These are phyloP conservation scores for Hippocampus zosterae DNA, from an alignment of 2,113 vertebrate species.

Conservation along the genomic window DNA sequence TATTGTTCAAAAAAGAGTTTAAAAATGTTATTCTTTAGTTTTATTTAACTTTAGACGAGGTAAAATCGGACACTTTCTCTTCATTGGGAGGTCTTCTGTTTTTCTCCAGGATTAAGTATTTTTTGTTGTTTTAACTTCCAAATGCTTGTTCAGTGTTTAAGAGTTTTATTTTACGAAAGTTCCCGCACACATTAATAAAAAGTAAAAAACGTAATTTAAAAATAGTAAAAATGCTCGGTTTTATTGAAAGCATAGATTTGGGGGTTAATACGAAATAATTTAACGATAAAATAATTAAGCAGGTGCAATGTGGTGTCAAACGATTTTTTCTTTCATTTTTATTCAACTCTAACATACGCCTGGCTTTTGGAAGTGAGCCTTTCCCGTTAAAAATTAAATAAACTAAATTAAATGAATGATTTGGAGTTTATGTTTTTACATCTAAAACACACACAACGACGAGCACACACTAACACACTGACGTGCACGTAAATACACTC, in stretches of 20 bases:
- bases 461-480: slow-evolving; percentile 8
- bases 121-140: not conserved
- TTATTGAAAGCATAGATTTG: not conserved
- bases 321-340: too few species aligned
- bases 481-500: slow-evolving; percentile 26
- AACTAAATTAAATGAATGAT: slow-evolving; percentile 57
- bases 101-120: not conserved
- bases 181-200: not conserved
- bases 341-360: not conserved
- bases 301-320: not conserved
- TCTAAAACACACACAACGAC: not conserved
- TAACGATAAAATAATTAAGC: not conserved
- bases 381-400: slow-evolving; percentile 14
- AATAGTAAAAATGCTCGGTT: not conserved
- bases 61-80: too few species aligned
- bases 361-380: not conserved
- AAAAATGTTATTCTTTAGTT: not conserved
- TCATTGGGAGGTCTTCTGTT: not conserved
- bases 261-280: not conserved
- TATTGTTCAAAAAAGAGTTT: not conserved
- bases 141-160: not conserved
- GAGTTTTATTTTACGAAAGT: not conserved
- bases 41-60: not conserved
- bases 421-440: slow-evolving; percentile 60
- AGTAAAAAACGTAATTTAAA: not conserved